phyloP scores from a whole-genome alignment of 2,113 vertebrate genomes.

The Rissa tridactyla region DNA sequence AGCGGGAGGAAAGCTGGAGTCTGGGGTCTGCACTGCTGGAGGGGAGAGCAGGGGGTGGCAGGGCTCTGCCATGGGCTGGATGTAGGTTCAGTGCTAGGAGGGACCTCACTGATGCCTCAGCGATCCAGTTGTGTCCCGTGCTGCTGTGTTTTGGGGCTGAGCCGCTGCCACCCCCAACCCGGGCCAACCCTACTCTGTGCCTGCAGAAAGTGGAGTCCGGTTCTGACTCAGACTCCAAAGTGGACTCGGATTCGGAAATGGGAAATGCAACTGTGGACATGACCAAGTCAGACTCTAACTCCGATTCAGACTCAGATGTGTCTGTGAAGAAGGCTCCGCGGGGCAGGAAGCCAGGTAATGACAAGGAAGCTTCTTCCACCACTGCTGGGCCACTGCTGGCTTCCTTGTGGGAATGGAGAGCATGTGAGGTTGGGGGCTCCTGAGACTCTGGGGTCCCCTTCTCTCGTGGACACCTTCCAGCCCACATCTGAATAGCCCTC shows the following conservation, averaged over 20 bases:
- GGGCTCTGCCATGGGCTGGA: neutral
- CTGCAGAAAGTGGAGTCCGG: constrained; percentile 81
- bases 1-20: neutral
- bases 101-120: accelerated
- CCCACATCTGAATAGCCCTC: neutral
- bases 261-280: constrained; percentile 60
- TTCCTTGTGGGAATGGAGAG: neutral
- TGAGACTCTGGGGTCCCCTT: neutral
- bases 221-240: constrained; percentile 82
- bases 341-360: constrained; percentile 86
- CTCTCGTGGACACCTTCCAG: neutral
- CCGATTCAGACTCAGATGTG: constrained; percentile 84
- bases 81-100: neutral
- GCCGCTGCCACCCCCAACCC: neutral
- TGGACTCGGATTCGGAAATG: constrained; percentile 77
- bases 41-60: neutral
- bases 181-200: neutral
- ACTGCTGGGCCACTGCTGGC: neutral
- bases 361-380: accelerated
- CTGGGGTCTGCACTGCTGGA: neutral
- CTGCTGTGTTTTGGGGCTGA: neutral
- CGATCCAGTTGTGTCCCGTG: accelerated
- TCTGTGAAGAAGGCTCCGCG: constrained; percentile 84
- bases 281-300: constrained; percentile 70
- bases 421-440: accelerated